Percentiles rank a stretch among this genome's conserved stretches.
Evolutionary conservation across 1,140 invertebrate species (phyloP).

Genomic region (Pogonognathellus flavescens): DNA sequence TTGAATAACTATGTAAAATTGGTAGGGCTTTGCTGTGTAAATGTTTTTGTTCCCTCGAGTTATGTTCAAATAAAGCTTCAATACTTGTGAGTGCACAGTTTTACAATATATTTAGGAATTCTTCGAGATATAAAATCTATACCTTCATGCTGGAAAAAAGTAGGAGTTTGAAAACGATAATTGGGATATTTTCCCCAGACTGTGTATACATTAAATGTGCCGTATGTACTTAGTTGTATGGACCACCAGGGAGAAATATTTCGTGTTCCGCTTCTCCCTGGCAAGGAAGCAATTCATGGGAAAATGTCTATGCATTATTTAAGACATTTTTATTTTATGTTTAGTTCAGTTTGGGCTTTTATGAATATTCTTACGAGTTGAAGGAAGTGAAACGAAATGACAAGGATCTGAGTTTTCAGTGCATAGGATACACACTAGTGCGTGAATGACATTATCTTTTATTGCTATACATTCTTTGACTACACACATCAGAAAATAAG

Average conservation of each 20-base stretch:
- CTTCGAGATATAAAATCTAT: too few relatives aligned
- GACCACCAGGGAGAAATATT: slow-evolving; percentile 8
- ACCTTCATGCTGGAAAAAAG: too few relatives aligned
- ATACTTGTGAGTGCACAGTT: too few relatives aligned
- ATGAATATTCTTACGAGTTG: slow-evolving; percentile 25
- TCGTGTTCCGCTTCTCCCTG: not conserved
- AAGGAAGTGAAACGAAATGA: slow-evolving; percentile 17
- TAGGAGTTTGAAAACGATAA: slow-evolving; percentile 6
- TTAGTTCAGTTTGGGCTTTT: not conserved
- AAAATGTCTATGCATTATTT: slow-evolving; percentile 34
- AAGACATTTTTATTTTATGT: slow-evolving; percentile 24
- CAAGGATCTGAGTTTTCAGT: too few relatives aligned
- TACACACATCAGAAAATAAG: too few relatives aligned
- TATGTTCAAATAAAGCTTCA: too few relatives aligned
- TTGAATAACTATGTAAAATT: too few relatives aligned
- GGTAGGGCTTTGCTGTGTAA: too few relatives aligned
- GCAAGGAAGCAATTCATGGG: slow-evolving; percentile 28
- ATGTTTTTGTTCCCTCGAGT: too few relatives aligned
- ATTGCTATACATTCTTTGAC: not conserved
- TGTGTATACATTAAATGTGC: not conserved
- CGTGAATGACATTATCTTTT: slow-evolving; percentile 29
- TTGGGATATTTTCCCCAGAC: slow-evolving; percentile 1
- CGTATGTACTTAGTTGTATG: too few relatives aligned
- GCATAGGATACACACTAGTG: not conserved
- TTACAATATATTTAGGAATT: too few relatives aligned